Evolutionary conservation across 2,888 invertebrate species (phyloP).

Genomic region (Oxyscelio sp.): DNA sequence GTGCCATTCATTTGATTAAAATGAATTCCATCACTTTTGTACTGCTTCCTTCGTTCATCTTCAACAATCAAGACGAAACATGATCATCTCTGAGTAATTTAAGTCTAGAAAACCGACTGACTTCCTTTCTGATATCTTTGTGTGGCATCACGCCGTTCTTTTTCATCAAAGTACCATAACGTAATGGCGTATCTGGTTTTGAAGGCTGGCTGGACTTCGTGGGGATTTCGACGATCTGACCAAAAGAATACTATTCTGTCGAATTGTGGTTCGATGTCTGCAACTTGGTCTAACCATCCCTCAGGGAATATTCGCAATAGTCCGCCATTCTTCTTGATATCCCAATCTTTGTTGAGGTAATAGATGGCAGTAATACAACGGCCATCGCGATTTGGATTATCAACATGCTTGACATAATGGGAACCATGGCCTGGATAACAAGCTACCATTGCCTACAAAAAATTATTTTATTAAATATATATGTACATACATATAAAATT

Average conservation of each 20-base stretch:
- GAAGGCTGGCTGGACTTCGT: slow-evolving; percentile 98
- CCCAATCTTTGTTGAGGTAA: slow-evolving; percentile 98
- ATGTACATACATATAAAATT: too few relatives aligned
- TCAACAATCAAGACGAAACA: too few relatives aligned
- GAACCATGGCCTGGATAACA: slow-evolving; percentile 98
- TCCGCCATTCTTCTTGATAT: slow-evolving; percentile 93
- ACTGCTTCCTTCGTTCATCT: too few relatives aligned
- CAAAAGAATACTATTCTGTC: slow-evolving; percentile 98
- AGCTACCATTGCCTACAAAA: slow-evolving; percentile 98
- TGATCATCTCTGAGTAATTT: too few relatives aligned
- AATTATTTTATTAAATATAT: too few relatives aligned
- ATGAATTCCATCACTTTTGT: slow-evolving; percentile 45
- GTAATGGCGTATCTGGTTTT: slow-evolving; percentile 97
- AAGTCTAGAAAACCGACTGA: slow-evolving; percentile 82
- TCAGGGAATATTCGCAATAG: slow-evolving; percentile 97
- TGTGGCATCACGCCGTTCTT: slow-evolving; percentile 93
- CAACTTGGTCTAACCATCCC: slow-evolving; percentile 94
- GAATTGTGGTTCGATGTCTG: slow-evolving; percentile 97
- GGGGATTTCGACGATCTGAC: slow-evolving; percentile 98
- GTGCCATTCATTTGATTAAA: background rate
- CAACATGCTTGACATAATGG: slow-evolving; percentile 98
- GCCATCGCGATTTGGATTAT: slow-evolving; percentile 99
- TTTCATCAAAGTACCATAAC: slow-evolving; percentile 96
- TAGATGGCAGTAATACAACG: slow-evolving; percentile 99
- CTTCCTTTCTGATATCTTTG: slow-evolving; percentile 90